A percentile compares a stretch with the other conserved stretches of the same genome.
phyloP scores from a whole-genome alignment of 2,113 vertebrate species.

The Oryzias melastigma region DNA sequence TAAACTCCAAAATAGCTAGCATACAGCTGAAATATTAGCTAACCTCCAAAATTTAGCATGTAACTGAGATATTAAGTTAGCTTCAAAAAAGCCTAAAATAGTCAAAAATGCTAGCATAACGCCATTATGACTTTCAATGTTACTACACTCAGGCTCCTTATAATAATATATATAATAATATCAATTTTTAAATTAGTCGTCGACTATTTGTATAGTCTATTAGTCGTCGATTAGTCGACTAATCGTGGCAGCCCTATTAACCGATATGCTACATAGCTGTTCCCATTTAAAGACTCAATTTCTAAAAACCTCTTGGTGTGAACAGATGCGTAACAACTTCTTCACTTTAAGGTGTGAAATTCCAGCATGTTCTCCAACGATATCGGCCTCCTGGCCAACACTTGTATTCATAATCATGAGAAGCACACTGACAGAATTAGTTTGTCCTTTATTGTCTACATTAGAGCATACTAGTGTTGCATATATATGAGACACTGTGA shows the following conservation, averaged over 20 bases:
- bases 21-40: too few species aligned
- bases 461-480: slow-evolving; percentile 9
- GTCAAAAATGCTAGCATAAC: too few species aligned
- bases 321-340: slow-evolving; percentile 25
- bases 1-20: too few species aligned
- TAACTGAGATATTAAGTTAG: too few species aligned
- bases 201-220: too few species aligned
- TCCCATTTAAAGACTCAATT: slow-evolving; percentile 49
- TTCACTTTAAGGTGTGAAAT: slow-evolving; percentile 40
- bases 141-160: too few species aligned
- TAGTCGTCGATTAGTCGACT: too few species aligned
- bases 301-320: slow-evolving; percentile 38
- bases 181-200: too few species aligned
- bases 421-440: slow-evolving; percentile 22
- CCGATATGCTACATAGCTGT: slow-evolving; percentile 52
- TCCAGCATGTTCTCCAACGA: slow-evolving; percentile 21
- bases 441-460: slow-evolving; percentile 22
- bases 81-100: too few species aligned
- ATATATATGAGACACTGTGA: slow-evolving; percentile 23
- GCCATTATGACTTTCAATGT: too few species aligned
- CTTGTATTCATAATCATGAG: slow-evolving; percentile 25
- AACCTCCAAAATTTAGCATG: too few species aligned
- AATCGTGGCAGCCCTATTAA: not conserved
- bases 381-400: slow-evolving; percentile 24
- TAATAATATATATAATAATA: too few species aligned